These are phyloP conservation scores for Pharmacophagus antenor DNA, from an alignment of 2,888 invertebrate species.

Conservation along the genomic window DNA sequence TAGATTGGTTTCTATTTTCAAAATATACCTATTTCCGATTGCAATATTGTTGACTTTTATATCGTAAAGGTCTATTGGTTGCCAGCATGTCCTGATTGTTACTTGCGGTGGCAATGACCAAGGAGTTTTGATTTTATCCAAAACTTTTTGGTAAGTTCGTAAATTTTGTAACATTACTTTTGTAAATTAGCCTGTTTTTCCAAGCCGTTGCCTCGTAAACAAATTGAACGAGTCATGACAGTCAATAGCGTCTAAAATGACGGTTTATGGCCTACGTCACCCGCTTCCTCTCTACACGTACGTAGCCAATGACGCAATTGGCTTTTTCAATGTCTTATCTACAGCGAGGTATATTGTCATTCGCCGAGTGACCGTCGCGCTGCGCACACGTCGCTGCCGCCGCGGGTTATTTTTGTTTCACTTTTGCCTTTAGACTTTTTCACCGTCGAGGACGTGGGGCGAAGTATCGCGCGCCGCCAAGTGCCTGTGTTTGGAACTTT, in stretches of 20 bases:
- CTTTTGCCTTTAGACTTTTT: constrained; percentile 69
- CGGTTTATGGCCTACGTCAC: constrained; percentile 69
- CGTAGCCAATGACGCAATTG: constrained; percentile 79
- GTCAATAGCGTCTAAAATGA: constrained; percentile 67
- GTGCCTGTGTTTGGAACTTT: constrained; percentile 74
- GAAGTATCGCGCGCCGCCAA: constrained; percentile 66
- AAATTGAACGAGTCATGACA: constrained; percentile 61
- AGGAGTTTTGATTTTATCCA: neutral
- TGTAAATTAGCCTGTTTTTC: constrained; percentile 16
- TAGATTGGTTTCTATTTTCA: neutral
- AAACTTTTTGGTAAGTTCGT: neutral
- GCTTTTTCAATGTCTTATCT: constrained; percentile 81
- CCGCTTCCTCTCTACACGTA: constrained; percentile 74
- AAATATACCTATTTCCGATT: neutral
- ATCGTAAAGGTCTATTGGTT: neutral
- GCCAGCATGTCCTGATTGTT: neutral
- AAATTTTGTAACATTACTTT: neutral
- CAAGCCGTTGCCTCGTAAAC: constrained; percentile 53
- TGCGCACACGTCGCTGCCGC: constrained; percentile 66
- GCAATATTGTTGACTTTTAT: neutral
- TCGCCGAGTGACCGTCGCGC: constrained; percentile 69
- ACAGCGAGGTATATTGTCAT: constrained; percentile 76
- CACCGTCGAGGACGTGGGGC: constrained; percentile 73
- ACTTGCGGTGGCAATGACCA: neutral
- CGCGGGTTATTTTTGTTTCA: constrained; percentile 65